phyloP scores from a whole-genome alignment of 2,888 invertebrate species.

The Aquatica leii region DNA sequence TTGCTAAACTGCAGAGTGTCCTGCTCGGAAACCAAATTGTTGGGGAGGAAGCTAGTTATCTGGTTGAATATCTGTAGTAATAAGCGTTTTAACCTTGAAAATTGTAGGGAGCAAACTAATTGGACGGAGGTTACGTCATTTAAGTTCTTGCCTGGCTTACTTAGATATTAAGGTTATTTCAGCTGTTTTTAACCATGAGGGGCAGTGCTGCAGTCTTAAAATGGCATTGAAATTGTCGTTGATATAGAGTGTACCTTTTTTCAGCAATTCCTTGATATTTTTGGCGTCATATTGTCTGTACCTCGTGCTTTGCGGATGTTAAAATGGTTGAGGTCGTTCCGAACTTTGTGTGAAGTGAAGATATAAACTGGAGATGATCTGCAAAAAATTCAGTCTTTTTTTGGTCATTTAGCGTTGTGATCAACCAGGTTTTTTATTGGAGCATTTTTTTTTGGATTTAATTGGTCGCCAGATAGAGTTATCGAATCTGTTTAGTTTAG shows the following conservation, averaged over 20 bases:
- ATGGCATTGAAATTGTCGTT: background rate
- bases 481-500: no score
- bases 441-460: no score
- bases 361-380: no score
- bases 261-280: background rate
- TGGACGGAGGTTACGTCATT: background rate
- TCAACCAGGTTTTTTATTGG: no score
- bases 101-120: constrained; percentile 10
- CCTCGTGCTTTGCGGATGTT: background rate
- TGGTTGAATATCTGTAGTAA: background rate
- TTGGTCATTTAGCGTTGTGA: no score
- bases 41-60: background rate
- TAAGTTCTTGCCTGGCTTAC: background rate
- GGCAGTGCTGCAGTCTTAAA: background rate
- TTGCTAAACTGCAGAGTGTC: constrained; percentile 1
- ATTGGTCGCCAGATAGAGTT: no score
- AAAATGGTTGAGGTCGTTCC: background rate
- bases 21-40: background rate
- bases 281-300: background rate
- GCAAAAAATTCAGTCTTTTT: no score
- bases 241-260: background rate
- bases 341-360: background rate
- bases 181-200: constrained; percentile 5
- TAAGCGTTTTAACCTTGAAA: background rate
- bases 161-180: constrained; percentile 10